Conservation (phyloP, 1,140 invertebrate species). For the Gryon sp. region DNA sequence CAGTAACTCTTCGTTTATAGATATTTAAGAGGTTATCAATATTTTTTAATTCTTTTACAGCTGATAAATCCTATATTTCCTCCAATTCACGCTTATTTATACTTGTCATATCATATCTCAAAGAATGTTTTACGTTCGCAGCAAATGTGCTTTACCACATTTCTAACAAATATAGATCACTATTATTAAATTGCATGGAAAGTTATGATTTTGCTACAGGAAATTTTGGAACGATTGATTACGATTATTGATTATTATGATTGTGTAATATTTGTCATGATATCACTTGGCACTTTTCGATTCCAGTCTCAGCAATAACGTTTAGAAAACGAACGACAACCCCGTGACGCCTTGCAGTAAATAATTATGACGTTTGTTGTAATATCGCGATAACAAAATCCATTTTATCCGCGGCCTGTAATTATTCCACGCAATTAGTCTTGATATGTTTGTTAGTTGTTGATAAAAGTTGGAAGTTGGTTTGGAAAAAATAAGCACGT, state of each 20-base stretch:
- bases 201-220: neutral
- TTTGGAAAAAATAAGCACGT: constrained; percentile 52
- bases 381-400: constrained; percentile 22
- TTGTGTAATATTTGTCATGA: too few species aligned
- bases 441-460: constrained; percentile 26
- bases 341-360: constrained; percentile 3
- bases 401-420: constrained; percentile 41
- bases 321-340: neutral
- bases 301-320: too few species aligned
- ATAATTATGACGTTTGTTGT: constrained; percentile 22
- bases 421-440: constrained; percentile 55
- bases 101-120: constrained; percentile 41
- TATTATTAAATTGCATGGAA: too few species aligned
- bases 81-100: constrained; percentile 39
- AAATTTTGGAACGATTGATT: too few species aligned
- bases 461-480: constrained; percentile 23
- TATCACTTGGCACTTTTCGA: too few species aligned
- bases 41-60: constrained; percentile 51
- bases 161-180: constrained; percentile 9
- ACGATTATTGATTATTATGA: too few species aligned
- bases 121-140: constrained; percentile 11
- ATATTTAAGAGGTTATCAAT: constrained; percentile 62
- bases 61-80: constrained; percentile 53
- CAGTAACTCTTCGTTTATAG: constrained; percentile 40
- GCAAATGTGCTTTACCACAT: neutral